Base-by-base conservation (phyloP, 2,113 vertebrate species). In the Chiloscyllium plagiosum region DNA sequence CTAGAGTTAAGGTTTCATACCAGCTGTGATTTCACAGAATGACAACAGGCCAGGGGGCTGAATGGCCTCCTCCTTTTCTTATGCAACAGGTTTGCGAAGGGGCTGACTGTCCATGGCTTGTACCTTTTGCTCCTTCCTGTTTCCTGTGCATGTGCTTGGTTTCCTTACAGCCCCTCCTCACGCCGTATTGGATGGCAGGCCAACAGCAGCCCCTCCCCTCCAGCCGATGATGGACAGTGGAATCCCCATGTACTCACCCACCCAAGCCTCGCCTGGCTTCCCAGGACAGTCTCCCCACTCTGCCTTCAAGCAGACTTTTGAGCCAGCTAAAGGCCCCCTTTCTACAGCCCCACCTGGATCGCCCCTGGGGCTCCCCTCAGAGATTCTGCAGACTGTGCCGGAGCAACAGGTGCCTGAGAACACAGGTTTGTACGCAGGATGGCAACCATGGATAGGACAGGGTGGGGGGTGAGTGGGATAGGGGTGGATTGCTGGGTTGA, bases 211-310 rank as follows among this genome's bases (percentile, higher is more conserved):
- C 20, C 96, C 97, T 85, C 96, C 97, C 68, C 78, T 96, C 52
- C 97, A 97, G 19, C 96, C 52, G 8, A 68, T 96, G 13, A 20
- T 96, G 15, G 96, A 20, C 0, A 96, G 97, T 33, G 96, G 96
- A 12, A 97, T 98, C 96, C 98, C 98, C 0, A 97, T 98, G 97
- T 98, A 98, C 96, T 97, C 98, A 0, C 97, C 97, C 70, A 96
- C 97, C 26, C 94, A 76, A 4, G 50, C 96, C 97, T 8, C 96
- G 97, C 96, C 96, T 1, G 22, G 96, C 50, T 65, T 97, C 33
- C 86, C 96, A 65, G 66, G 52, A 12, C 80, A 87, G 17, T 87
- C 66, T 0, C 66, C 83, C 17, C 96, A 96, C 2, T 97, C 96
- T 19, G 97, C 97, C 76, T 98, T 98, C 96, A 96, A 96, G 47